Conservation (phyloP, 2,113 vertebrate species). For the Atractosteus spatula region DNA sequence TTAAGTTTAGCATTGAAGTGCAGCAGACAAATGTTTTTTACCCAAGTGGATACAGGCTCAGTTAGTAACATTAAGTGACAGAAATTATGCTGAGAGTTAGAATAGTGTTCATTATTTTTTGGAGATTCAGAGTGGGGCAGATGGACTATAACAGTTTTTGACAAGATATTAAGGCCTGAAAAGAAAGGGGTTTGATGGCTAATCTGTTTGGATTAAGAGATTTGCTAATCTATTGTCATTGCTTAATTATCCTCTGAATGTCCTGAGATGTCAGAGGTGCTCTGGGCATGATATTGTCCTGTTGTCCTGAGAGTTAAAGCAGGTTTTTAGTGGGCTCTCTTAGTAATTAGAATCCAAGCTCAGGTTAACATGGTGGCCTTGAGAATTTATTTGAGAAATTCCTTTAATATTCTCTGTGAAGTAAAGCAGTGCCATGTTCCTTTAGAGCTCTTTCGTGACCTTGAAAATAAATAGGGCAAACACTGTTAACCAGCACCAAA, state of each 20-base stretch:
- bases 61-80: background rate
- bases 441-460: no score
- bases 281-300: background rate
- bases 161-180: slow-evolving; percentile 1
- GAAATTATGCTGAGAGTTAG: background rate
- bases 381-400: no score
- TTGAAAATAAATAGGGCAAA: no score
- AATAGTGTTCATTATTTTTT: slow-evolving; percentile 12
- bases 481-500: no score
- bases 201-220: slow-evolving; percentile 15
- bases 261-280: background rate
- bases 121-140: slow-evolving; percentile 2
- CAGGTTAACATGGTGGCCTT: no score
- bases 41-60: background rate
- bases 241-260: background rate
- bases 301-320: no score
- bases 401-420: no score
- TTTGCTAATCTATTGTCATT: slow-evolving; percentile 1
- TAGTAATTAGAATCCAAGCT: no score
- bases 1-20: no score
- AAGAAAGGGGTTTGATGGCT: background rate
- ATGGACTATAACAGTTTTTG: slow-evolving; percentile 3
- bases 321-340: no score
- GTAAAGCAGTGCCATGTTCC: no score
- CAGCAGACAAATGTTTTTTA: no score